Evolutionary conservation across 2,797 vertebrate genomes (phyloP), one percentile per base, ranked within the genome.

Genomic region (Bradypodion pumilum): DNA sequence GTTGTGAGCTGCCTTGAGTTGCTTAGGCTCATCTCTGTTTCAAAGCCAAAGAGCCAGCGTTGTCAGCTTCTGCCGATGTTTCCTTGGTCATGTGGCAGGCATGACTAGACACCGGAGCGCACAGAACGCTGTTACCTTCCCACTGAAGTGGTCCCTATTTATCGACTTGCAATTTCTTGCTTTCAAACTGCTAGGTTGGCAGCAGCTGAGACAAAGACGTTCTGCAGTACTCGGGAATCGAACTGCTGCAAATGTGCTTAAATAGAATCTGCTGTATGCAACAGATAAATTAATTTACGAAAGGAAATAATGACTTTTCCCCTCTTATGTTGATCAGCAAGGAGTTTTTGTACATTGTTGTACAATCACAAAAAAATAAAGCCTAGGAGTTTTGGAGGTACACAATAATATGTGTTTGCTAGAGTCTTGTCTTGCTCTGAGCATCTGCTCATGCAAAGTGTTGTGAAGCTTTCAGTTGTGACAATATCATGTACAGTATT

Each of bases 161-260:
- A n/a, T n/a, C n/a, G n/a, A n/a, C n/a, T n/a, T n/a, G n/a, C n/a
- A n/a, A n/a, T n/a, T n/a, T n/a, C n/a, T n/a, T n/a, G n/a, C n/a
- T n/a, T n/a, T n/a, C n/a, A n/a, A n/a, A n/a, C n/a, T n/a, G n/a
- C n/a, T n/a, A n/a, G n/a, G n/a, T n/a, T n/a, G n/a, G n/a, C n/a
- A n/a, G n/a, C n/a, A n/a, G n/a, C n/a, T n/a, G n/a, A n/a, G n/a
- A n/a, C n/a, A n/a, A n/a, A n/a, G n/a, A n/a, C n/a, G n/a, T n/a
- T n/a, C n/a, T n/a, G n/a, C n/a, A n/a, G n/a, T n/a, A n/a, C n/a
- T n/a, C n/a, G n/a, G n/a, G n/a, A n/a, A n/a, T n/a, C n/a, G n/a
- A n/a, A n/a, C n/a, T n/a, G n/a, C n/a, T n/a, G n/a, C n/a, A 63
- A 44, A 0, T 69, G 25, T 52, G 9, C 0, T 0, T 16, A 85